Evolutionary conservation across 2,113 vertebrate genomes (phyloP), one percentile per base, ranked within the genome.

Genomic region (Pluvialis apricaria): DNA sequence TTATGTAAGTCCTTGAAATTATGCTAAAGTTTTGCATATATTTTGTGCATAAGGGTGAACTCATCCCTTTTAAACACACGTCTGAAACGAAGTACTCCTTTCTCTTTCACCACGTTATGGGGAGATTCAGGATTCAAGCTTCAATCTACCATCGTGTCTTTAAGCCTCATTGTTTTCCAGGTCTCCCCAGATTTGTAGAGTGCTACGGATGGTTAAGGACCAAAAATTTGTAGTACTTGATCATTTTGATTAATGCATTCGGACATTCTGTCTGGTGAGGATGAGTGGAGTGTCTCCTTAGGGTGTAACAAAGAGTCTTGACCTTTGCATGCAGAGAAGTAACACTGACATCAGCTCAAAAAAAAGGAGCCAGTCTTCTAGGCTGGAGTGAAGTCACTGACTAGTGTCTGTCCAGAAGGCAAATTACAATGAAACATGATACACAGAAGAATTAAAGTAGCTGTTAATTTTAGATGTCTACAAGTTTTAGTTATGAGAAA

Each of bases 381-480:
- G 49, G 45, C 71, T 94, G 47, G 57, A 96, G 80, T 95, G 91
- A 95, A 92, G 75, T 95, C 92, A 93, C 55, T 93, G 92, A 95
- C 38, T 75, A 88, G 40, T 81, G 65, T 70, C 94, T 95, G 38
- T 94, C 82, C 60, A 71, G 75, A 88, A 92, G 83, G 76, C 60
- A 93, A 86, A 94, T 95, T 92, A 86, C 87, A 92, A 42, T 95
- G 87, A 96, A 96, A 92, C 61, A 94, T 91, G 84, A 90, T 70
- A 92, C 92, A 92, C 54, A 87, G 57, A 95, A 96, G 87, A 97
- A 91, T 93, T 94, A 70, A 96, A 96, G 29, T 88, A 95, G 91
- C 78, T 94, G 82, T 95, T 97, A 94, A 96, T 95, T 97, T 97
- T 96, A 96, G 72, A 70, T 69, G 91, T 90, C 94, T 97, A 44